Evolutionary conservation across 2,888 invertebrate genomes (phyloP).

Genomic region (Iselma pallidipennis): DNA sequence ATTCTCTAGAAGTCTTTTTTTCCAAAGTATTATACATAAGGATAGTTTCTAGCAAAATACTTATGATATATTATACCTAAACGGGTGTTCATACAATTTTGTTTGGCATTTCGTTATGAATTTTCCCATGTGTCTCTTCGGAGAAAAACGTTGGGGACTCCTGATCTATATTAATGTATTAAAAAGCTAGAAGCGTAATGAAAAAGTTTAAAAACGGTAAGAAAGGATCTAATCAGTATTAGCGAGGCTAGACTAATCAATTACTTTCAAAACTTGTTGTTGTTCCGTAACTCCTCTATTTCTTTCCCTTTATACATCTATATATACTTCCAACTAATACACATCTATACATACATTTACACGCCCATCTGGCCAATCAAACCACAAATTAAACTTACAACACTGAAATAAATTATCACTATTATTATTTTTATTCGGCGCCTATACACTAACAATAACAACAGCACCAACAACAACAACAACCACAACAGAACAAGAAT

Average conservation of each 20-base stretch:
- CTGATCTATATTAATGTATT: too few species aligned
- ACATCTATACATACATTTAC: background rate
- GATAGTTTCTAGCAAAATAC: too few species aligned
- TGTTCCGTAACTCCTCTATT: background rate
- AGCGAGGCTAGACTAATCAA: too few species aligned
- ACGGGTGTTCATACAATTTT: too few species aligned
- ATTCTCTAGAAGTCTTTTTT: too few species aligned
- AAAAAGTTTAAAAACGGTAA: too few species aligned
- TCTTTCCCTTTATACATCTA: background rate
- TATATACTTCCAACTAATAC: background rate
- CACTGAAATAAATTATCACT: conserved; percentile 21
- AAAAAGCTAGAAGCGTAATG: too few species aligned
- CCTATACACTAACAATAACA: background rate
- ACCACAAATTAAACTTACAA: conserved; percentile 10
- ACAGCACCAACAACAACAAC: background rate
- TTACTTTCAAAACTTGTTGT: background rate
- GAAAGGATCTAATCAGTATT: background rate
- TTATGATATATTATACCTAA: too few species aligned
- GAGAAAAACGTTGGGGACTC: too few species aligned
- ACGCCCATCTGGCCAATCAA: conserved; percentile 1
- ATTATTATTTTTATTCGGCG: conserved; percentile 10
- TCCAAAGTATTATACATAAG: too few species aligned
- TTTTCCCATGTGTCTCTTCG: too few species aligned
- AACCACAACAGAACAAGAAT: background rate
- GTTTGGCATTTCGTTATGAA: too few species aligned